Conservation (phyloP, 2,888 invertebrate species). For the Microplitis manilae region DNA sequence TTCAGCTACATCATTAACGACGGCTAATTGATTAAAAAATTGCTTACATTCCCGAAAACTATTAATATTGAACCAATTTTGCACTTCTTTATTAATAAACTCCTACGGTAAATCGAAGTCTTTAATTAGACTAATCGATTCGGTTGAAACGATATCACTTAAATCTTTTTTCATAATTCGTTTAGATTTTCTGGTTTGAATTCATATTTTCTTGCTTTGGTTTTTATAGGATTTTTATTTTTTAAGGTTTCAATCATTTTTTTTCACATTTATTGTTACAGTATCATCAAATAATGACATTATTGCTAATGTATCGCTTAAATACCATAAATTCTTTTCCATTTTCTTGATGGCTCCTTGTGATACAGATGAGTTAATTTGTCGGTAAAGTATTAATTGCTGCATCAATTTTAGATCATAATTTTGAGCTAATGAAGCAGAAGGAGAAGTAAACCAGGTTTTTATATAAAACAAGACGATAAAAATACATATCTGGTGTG, state of each 20-base stretch:
- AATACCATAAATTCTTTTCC: conserved; percentile 51
- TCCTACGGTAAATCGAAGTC: conserved; percentile 24
- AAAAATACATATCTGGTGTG: conserved; percentile 53
- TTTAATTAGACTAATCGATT: conserved; percentile 25
- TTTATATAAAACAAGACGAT: conserved; percentile 50
- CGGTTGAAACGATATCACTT: conserved; percentile 26
- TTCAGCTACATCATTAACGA: conserved; percentile 1
- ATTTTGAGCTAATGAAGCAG: conserved; percentile 48
- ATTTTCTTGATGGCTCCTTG: conserved; percentile 42
- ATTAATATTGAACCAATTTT: too few relatives aligned
- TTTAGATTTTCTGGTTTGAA: conserved; percentile 2
- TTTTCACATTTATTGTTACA: conserved; percentile 33
- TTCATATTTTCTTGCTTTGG: background rate
- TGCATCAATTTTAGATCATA: conserved; percentile 51
- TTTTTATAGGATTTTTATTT: conserved; percentile 12
- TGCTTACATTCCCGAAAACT: too few relatives aligned
- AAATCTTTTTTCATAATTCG: conserved; percentile 5
- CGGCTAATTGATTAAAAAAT: too few relatives aligned
- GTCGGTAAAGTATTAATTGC: conserved; percentile 42
- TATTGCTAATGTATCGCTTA: conserved; percentile 43
- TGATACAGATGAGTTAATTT: conserved; percentile 38
- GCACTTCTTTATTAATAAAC: conserved; percentile 21
- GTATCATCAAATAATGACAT: conserved; percentile 49
- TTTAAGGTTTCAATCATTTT: conserved; percentile 39
- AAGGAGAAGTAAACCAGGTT: conserved; percentile 49